Conservation (phyloP, 2,888 invertebrate genomes). For the Sphaerophoria rueppellii region DNA sequence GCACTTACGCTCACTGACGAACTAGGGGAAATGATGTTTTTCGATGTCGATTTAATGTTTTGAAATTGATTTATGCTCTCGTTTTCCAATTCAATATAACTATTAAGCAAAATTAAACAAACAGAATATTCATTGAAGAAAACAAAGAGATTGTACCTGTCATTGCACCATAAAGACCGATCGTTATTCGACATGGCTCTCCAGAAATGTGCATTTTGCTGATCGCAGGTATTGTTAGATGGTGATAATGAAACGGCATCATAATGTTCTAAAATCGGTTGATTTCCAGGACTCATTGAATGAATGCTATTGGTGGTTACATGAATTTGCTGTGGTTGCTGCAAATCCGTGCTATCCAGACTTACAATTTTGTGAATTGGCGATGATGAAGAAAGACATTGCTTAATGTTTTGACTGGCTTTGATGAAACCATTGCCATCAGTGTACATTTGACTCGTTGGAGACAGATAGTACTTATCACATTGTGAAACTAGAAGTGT, state of each 20-base stretch:
- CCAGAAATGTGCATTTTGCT: constrained; percentile 52
- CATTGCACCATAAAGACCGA: constrained; percentile 60
- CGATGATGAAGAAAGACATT: constrained; percentile 79
- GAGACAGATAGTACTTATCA: constrained; percentile 81
- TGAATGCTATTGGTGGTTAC: constrained; percentile 38
- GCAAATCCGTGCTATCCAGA: constrained; percentile 46
- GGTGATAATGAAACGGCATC: constrained; percentile 56
- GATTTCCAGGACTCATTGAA: constrained; percentile 39
- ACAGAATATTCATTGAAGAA: background rate
- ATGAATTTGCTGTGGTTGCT: constrained; percentile 37
- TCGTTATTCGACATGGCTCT: constrained; percentile 46
- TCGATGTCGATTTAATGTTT: constrained; percentile 36
- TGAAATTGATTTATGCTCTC: constrained; percentile 50
- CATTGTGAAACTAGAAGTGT: no score
- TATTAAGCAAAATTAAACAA: background rate
- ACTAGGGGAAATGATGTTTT: constrained; percentile 22
- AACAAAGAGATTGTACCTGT: constrained; percentile 32
- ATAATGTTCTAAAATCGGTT: constrained; percentile 51
- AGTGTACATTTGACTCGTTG: constrained; percentile 79
- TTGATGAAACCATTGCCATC: constrained; percentile 80
- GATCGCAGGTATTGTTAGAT: constrained; percentile 5
- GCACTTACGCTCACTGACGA: background rate
- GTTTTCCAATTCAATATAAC: constrained; percentile 57
- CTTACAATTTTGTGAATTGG: constrained; percentile 75
- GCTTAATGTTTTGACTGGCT: constrained; percentile 81